Base-by-base conservation (phyloP, 2,888 invertebrate genomes). In the Papilio gigon region DNA sequence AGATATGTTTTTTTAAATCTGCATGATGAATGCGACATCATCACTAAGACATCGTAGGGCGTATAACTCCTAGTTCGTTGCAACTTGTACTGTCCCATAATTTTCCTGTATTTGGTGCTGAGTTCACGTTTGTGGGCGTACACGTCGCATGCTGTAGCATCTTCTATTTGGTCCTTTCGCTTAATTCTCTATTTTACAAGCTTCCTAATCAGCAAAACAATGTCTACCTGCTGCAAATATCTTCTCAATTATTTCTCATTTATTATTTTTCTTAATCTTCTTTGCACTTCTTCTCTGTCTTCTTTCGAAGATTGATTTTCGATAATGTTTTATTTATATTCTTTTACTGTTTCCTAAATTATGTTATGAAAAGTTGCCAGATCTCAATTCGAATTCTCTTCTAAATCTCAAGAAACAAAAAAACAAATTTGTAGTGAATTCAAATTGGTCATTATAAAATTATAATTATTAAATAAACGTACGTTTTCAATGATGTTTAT, bases 21-120 rank as follows among this genome's bases (percentile, higher is more conserved):
- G 89, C 89, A 89, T 89, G 90, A 42, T 73, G 80, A 82, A 76
- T 71, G 84, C 89, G 77, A 80, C 68, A 80, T 88, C 90, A 89
- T 78, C 76, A 77, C 84, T 89, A 91, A 89, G 82, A 85, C 91
- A 91, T 91, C 79, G 86, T 91, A 90, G 81, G 79, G 89, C 88
- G 83, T 82, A 82, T 90, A 90, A 90, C 89, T 81, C 56, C 76
- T 86, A 89, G 87, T 81, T 83, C 79, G 77, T 67, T 72, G 77
- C 77, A 77, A 76, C 71, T 70, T 77, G 75, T 74, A 77, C 74
- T 77, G 68, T 78, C 70, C 73, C 74, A 73, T 88, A 88, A 88
- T 87, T 86, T 90, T 88, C 85, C 84, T 83, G 81, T 86, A 85
- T 83, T 84, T 79, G 75, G 79, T 85, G 71, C 71, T 72, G 56